phyloP scores from a whole-genome alignment of 2,113 vertebrate species.

The Channa argus region DNA sequence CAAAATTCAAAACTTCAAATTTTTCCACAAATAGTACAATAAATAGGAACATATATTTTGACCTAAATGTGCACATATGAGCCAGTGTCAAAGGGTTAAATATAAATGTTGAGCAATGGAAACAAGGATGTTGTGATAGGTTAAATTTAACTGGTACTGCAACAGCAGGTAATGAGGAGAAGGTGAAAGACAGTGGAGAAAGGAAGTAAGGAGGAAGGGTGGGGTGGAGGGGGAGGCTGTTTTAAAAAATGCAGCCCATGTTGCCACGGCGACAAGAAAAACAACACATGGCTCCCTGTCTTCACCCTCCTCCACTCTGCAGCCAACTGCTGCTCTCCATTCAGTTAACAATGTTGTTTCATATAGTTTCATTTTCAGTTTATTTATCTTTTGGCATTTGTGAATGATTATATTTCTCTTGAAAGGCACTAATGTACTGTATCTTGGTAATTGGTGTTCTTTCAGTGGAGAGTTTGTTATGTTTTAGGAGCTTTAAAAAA shows the following conservation, averaged over 20 bases:
- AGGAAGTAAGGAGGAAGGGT: not conserved
- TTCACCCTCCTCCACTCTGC: not conserved
- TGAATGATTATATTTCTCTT: no score
- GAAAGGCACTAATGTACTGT: no score
- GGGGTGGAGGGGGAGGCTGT: constrained; percentile 9
- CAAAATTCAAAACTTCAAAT: not conserved
- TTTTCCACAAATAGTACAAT: not conserved
- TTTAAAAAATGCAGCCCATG: constrained; percentile 57
- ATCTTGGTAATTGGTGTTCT: no score
- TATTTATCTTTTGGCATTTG: not conserved
- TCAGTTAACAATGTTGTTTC: constrained; percentile 5
- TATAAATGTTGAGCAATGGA: not conserved
- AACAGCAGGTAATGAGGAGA: not conserved
- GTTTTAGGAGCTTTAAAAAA: not conserved
- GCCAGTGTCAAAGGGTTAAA: not conserved
- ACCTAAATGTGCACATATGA: not conserved
- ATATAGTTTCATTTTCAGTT: not conserved
- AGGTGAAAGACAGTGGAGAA: constrained; percentile 9
- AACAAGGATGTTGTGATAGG: not conserved
- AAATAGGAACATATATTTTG: not conserved
- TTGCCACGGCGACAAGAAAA: constrained; percentile 55
- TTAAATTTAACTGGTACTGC: not conserved
- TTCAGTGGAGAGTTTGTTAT: not conserved
- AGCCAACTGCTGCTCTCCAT: constrained; percentile 22
- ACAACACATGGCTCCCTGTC: constrained; percentile 38